Conservation (phyloP, 2,888 invertebrate genomes). For the Sphinx pinastri region DNA sequence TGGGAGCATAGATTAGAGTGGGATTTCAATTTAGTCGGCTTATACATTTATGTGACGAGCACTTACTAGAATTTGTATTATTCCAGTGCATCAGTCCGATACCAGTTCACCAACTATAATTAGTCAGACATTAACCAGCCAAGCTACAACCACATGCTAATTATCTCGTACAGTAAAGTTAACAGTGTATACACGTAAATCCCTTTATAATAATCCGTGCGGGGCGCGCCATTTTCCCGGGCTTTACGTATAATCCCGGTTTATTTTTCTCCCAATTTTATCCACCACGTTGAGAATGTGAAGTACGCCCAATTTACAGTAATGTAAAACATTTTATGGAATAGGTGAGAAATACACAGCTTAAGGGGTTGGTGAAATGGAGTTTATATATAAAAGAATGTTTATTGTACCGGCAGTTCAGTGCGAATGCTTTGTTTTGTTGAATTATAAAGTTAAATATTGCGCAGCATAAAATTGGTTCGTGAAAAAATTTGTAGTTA, state of each 20-base stretch:
- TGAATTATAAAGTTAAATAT: background rate
- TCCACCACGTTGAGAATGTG: slow-evolving; percentile 53
- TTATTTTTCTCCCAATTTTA: slow-evolving; percentile 55
- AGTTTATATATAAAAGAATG: slow-evolving; percentile 40
- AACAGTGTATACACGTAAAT: slow-evolving; percentile 35
- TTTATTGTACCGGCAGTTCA: background rate
- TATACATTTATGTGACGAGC: too few species aligned
- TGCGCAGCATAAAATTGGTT: background rate
- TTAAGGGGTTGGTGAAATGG: slow-evolving; percentile 33
- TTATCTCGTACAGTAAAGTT: slow-evolving; percentile 33
- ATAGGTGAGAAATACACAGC: slow-evolving; percentile 43
- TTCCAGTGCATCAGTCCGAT: too few species aligned
- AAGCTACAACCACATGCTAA: slow-evolving; percentile 39
- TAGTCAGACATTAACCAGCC: slow-evolving; percentile 34
- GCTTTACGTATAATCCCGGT: slow-evolving; percentile 45
- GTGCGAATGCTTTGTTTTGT: background rate
- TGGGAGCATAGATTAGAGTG: too few species aligned
- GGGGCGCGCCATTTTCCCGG: slow-evolving; percentile 39
- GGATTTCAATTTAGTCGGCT: too few species aligned
- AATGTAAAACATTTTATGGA: slow-evolving; percentile 59
- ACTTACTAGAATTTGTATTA: too few species aligned
- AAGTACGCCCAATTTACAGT: slow-evolving; percentile 64
- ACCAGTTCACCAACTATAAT: slow-evolving; percentile 27
- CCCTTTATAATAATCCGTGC: slow-evolving; percentile 37
- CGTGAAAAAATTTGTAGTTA: too few species aligned